Evolutionary conservation across 2,888 invertebrate genomes (phyloP), one percentile per base, ranked within the genome.

Genomic region (Nineta flava): DNA sequence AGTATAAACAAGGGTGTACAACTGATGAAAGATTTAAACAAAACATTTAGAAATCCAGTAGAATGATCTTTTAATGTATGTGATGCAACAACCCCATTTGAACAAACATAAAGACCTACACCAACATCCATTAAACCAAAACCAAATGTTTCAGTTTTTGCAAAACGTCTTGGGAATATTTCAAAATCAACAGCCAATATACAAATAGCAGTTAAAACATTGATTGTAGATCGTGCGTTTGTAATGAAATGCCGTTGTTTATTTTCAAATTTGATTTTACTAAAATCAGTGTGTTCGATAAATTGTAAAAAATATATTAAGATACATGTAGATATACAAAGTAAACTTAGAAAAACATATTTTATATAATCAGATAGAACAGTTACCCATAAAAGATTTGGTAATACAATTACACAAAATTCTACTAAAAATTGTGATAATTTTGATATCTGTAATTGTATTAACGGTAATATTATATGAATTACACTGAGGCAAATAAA

Each of bases 141-240:
- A 0, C 96, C 95, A 69, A 75, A 88, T 0, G 67, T 74, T 61
- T 87, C 86, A 0, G 92, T 91, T 69, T 99, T 99, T 0, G 87
- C 86, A 64, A 88, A 85, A 57, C 79, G 70, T 45, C 84, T 69
- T 0, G 96, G 95, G 63, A 93, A 97, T 47, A 82, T 71, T 45
- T 70, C 70, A 62, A 99, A 99, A 67, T 99, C 99, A 0, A 99
- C 93, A 1, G 92, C 97, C 51, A 97, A 69, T 56, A 99, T 96
- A 54, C 84, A 84, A 49, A 88, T 71, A 1, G 77, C 76, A 4
- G 92, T 87, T 45, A 84, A 72, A 9, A 88, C 63, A 60, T 82
- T 83, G 1, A 82, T 79, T 3, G 81, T 68, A 0, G 83, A 79
- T 55, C 91, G 73, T 48, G 79, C 68, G 58, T 80, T 73, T 7